phyloP scores from a whole-genome alignment of 2,113 vertebrate genomes.

The Limanda limanda region DNA sequence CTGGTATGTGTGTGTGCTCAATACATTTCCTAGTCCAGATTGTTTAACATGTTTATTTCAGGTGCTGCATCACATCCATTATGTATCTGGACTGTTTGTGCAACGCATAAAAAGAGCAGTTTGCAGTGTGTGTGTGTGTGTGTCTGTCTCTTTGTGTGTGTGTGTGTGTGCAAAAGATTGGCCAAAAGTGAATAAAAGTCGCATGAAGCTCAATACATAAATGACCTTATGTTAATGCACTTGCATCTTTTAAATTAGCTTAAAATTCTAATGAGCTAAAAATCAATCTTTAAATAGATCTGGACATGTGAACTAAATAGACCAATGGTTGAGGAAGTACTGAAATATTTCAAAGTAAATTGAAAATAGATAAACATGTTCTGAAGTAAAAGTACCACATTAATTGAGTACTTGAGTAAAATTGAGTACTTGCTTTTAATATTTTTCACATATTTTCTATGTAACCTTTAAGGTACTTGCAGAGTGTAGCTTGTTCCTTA shows the following conservation, averaged over 20 bases:
- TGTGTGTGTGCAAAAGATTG: not conserved
- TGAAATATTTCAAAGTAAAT: no score
- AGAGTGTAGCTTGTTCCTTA: no score
- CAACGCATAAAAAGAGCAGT: slow-evolving; percentile 35
- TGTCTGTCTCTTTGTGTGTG: not conserved
- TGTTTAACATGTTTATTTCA: slow-evolving; percentile 61
- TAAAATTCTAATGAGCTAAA: not conserved
- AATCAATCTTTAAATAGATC: not conserved
- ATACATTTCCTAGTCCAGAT: no score
- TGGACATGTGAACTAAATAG: not conserved
- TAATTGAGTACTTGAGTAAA: no score
- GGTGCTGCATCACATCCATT: slow-evolving; percentile 48
- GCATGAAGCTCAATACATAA: not conserved
- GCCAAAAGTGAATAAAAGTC: not conserved
- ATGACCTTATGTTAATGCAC: not conserved
- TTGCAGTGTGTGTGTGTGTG: not conserved
- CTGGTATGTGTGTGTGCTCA: not conserved
- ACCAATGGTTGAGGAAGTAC: not conserved
- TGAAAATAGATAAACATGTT: no score
- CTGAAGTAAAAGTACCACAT: no score
- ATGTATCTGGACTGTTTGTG: slow-evolving; percentile 56
- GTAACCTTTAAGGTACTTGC: no score
- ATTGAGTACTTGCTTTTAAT: no score
- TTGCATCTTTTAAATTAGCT: not conserved
- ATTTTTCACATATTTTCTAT: no score